phyloP scores from a whole-genome alignment of 2,113 vertebrate species.

The Carassius auratus region DNA sequence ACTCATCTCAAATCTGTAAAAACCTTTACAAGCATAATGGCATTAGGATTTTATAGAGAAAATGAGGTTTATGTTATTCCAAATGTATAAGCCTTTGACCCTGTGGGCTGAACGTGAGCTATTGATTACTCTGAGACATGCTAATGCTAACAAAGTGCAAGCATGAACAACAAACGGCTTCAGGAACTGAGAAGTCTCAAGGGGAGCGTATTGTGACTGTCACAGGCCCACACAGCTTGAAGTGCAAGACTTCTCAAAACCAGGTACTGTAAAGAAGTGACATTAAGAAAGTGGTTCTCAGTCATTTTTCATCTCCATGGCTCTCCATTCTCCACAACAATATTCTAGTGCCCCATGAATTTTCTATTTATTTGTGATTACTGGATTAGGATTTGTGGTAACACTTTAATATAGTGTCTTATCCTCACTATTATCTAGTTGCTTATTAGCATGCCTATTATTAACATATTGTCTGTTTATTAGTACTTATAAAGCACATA shows the following conservation, averaged over 20 bases:
- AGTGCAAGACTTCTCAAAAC: background rate
- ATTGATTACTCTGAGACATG: background rate
- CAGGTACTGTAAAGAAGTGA: too few species aligned
- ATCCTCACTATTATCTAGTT: too few species aligned
- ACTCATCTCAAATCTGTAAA: background rate
- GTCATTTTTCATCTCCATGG: too few species aligned
- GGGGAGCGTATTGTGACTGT: background rate
- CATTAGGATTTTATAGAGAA: constrained; percentile 20
- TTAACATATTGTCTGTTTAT: too few species aligned
- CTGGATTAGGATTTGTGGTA: too few species aligned
- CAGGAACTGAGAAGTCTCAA: constrained; percentile 19
- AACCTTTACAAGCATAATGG: background rate
- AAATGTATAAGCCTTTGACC: background rate
- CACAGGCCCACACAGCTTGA: background rate
- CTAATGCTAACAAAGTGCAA: background rate
- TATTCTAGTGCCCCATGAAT: too few species aligned
- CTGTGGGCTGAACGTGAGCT: background rate
- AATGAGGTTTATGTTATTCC: background rate
- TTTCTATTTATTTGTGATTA: too few species aligned
- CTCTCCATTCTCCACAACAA: too few species aligned
- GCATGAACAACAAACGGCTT: background rate
- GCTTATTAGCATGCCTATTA: too few species aligned
- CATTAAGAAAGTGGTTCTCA: too few species aligned
- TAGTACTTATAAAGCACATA: too few species aligned
- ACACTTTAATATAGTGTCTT: too few species aligned